Base-by-base conservation (phyloP, 2,888 invertebrate genomes). In the Andrena trimmerana region DNA sequence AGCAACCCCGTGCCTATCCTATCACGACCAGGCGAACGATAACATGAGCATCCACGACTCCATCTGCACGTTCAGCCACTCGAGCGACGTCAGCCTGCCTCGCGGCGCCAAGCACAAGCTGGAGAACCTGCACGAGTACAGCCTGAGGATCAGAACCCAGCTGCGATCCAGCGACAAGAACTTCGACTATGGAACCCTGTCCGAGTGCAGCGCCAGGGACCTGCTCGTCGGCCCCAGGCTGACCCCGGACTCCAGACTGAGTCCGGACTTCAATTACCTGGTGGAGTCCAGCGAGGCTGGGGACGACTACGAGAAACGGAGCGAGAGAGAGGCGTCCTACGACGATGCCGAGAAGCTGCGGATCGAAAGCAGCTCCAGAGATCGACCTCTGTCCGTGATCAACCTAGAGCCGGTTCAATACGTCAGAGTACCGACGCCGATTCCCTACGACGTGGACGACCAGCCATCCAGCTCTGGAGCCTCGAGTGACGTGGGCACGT, bases 61-160 rank as follows among this genome's bases (percentile, higher is more conserved):
- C 52, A 88, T 93, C 20, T 93, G 93, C 81, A 90, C 85, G 69
- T 90, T 89, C 78, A 92, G 90, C 52, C 93, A 92, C 78, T 89
- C 92, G 8, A 85, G 74, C 33, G 88, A 89, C 31, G 82, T 85
- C 24, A 88, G 86, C 5, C 73, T 93, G 24, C 88, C 92, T 8
- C 87, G 84, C 10, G 74, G 88, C 75, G 92, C 89, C 31, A 90
- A 84, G 74, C 88, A 86, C 71, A 93, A 93, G 78, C 79, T 93
- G 78, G 93, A 93, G 80, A 93, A 93, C 77, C 86, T 93, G 20
- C 93, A 93, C 79, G 93, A 93, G 65, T 93, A 93, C 81, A 93
- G 93, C 74, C 67, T 93, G 67, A 75, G 92, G 29, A 89, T 93
- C n/a, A 85, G 91, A 57, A 88, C 90, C 71, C 91, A 93, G 75